Evolutionary conservation across 2,113 vertebrate genomes (phyloP).

Genomic region (Kryptolebias marmoratus): DNA sequence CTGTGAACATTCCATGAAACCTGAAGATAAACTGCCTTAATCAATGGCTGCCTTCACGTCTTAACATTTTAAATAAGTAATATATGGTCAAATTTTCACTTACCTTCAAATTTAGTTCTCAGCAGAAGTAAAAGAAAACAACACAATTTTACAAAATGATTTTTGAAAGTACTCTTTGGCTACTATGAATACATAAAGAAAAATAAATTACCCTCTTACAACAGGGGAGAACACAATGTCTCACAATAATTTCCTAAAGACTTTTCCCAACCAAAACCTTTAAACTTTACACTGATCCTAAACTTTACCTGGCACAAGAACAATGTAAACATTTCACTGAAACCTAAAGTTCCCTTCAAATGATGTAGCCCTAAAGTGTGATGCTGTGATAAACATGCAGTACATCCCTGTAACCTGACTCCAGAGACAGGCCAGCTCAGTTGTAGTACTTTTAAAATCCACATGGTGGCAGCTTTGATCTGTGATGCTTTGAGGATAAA

Average conservation of each 20-base stretch:
- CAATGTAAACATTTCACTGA: no score
- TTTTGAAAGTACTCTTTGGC: neutral
- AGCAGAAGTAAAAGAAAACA: neutral
- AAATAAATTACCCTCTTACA: neutral
- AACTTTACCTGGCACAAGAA: no score
- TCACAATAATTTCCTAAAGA: no score
- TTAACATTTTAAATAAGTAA: no score
- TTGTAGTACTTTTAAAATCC: constrained; percentile 29
- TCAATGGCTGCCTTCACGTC: no score
- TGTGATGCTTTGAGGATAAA: neutral
- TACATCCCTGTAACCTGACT: neutral
- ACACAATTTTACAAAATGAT: neutral
- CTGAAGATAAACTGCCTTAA: neutral
- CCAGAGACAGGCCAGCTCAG: neutral
- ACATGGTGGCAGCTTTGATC: constrained; percentile 46
- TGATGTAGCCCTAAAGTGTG: no score
- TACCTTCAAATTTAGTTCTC: neutral
- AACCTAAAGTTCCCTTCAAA: no score
- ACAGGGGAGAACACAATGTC: neutral
- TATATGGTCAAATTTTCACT: no score
- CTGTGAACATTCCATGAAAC: neutral
- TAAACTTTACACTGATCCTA: no score
- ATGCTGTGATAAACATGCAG: neutral
- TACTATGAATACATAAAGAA: neutral
- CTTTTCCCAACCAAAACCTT: no score